Conservation (phyloP, 2,797 vertebrate species). For the Sphenodon punctatus region DNA sequence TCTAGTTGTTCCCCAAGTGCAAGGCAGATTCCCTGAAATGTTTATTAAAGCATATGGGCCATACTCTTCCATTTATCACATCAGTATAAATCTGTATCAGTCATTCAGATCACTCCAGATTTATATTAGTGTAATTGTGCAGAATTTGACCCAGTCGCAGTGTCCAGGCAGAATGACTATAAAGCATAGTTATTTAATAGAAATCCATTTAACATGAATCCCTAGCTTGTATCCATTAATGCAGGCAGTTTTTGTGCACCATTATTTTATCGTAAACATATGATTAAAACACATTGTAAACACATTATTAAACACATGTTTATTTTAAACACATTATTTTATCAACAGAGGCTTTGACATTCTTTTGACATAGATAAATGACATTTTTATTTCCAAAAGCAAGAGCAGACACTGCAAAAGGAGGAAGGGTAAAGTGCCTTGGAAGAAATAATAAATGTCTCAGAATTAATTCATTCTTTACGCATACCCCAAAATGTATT, state of each 20-base stretch:
- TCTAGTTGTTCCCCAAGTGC: not conserved
- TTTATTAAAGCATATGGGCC: not conserved
- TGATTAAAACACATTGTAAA: too few species aligned
- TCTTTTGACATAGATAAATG: not conserved
- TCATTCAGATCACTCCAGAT: not conserved
- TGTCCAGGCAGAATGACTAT: slow-evolving; percentile 1
- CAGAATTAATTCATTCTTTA: not conserved
- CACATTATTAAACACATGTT: too few species aligned
- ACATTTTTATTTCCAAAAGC: not conserved
- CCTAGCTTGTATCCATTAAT: accelerated
- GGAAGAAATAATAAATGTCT: not conserved
- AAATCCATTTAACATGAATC: not conserved
- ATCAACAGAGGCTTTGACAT: slow-evolving; percentile 2
- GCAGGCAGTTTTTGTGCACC: not conserved
- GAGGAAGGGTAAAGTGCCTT: not conserved
- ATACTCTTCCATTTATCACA: not conserved
- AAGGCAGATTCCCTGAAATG: not conserved
- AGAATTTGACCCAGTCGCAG: slow-evolving; percentile 27
- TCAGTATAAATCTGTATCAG: not conserved
- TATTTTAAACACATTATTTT: too few species aligned
- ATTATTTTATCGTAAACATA: not conserved
- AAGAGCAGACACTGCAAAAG: not conserved
- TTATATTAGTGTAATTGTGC: not conserved
- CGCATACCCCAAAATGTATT: not conserved
- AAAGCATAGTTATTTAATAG: slow-evolving; percentile 27